Evolutionary conservation across 2,797 vertebrate genomes (phyloP).

Genomic region (Chaetophractus vellerosus): DNA sequence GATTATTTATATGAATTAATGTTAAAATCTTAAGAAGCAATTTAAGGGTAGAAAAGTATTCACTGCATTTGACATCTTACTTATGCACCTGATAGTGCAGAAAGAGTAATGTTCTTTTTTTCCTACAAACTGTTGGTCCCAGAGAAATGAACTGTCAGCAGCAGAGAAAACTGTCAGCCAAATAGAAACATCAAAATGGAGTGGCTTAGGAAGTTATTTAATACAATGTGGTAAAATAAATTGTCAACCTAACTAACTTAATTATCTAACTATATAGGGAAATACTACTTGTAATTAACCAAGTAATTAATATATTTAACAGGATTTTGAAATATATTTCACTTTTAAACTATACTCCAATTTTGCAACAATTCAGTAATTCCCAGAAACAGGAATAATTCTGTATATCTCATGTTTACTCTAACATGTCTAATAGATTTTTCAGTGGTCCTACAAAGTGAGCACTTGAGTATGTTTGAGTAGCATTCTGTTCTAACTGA

Average conservation of each 20-base stretch:
- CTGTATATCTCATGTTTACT: background rate
- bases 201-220: slow-evolving; percentile 18
- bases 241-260: background rate
- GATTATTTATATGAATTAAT: slow-evolving; percentile 22
- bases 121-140: slow-evolving; percentile 61
- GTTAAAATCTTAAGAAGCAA: slow-evolving; percentile 17
- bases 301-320: background rate
- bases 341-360: background rate
- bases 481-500: background rate
- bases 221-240: slow-evolving; percentile 32
- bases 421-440: background rate
- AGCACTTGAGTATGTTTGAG: background rate
- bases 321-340: background rate
- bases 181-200: slow-evolving; percentile 61
- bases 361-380: background rate
- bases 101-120: slow-evolving; percentile 40
- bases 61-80: slow-evolving; percentile 20
- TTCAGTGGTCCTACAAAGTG: background rate
- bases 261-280: background rate
- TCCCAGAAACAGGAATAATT: background rate
- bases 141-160: slow-evolving; percentile 66
- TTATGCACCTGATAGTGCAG: background rate
- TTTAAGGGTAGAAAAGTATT: background rate
- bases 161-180: slow-evolving; percentile 56
- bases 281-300: background rate